Base-by-base conservation (phyloP, 2,113 vertebrate genomes). In the Calyptommatus sinebrachiatus region DNA sequence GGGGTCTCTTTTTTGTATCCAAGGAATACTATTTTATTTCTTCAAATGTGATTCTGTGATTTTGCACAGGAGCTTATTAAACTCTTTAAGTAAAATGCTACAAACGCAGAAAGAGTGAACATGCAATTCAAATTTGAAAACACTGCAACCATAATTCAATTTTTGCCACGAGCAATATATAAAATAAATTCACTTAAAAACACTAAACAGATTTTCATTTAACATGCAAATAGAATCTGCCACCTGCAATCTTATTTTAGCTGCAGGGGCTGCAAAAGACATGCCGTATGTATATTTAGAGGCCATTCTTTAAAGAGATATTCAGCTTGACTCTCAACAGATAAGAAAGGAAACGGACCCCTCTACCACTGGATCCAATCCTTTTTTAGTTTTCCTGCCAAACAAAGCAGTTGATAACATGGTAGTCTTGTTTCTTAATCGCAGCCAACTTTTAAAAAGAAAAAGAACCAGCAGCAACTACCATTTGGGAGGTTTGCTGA, bases 241-340 rank as follows among this genome's bases (percentile, higher is more conserved):
- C 41, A 71, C 60, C 57, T 79, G 41, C 35, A 16, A 28, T 24
- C 73, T 46, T 31, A 63, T 71, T 62, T 71, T 71, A 69, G 68
- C 60, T 71, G 69, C 45, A 70, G 53, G 53, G 29, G 11, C 22
- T 78, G 31, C 18, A 71, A 29, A 78, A 26, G 35, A 48, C 71
- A 79, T n/a, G 61, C 24, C 10, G 18, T 46, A 79, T 71, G 50
- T 71, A 71, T 61, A 79, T 71, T 79, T 62, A 71, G 57, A 45
- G 14, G 62, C 61, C 68, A 46, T 69, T 48, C 14, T 66, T 46
- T 14, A 62, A 71, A 57, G 10, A 63, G n/a, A 71, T 22, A 46
- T 60, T 63, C 60, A 48, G 60, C 62, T 79, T 71, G 35, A 9
- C 48, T 68, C 4, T 63, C 71, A 62, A 41, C 41, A 63, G 26